Evolutionary conservation across 1,140 invertebrate genomes (phyloP).

Genomic region (Macrocentrus cingulum): DNA sequence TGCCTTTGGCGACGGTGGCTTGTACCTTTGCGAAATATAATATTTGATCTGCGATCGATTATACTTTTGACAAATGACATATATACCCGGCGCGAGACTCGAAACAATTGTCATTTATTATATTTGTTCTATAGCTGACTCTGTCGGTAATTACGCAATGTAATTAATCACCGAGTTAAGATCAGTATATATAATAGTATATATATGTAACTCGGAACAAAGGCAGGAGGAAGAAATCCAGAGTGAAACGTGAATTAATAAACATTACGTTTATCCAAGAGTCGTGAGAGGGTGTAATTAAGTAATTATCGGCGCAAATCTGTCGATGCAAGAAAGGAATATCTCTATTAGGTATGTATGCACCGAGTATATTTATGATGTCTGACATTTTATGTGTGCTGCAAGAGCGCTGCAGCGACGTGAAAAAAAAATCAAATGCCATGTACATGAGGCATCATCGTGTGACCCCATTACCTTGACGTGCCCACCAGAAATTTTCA

Average conservation of each 20-base stretch:
- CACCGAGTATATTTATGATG: background rate
- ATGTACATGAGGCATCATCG: constrained; percentile 17
- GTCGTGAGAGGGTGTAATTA: background rate
- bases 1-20: too few species aligned
- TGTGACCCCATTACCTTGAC: constrained; percentile 28
- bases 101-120: too few species aligned
- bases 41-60: too few species aligned
- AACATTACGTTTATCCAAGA: background rate
- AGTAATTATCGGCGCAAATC: constrained; percentile 17
- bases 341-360: constrained; percentile 1
- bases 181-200: too few species aligned
- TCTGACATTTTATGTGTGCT: constrained; percentile 12
- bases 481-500: constrained; percentile 23
- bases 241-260: background rate
- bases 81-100: too few species aligned
- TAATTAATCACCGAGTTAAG: too few species aligned
- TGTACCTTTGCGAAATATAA: too few species aligned
- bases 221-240: background rate
- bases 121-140: too few species aligned
- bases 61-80: too few species aligned
- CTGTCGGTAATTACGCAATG: too few species aligned
- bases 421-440: constrained; percentile 22
- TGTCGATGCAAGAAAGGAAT: constrained; percentile 4
- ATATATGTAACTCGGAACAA: too few species aligned
- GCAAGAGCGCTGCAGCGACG: background rate